Conservation (phyloP, 2,888 invertebrate genomes). For the Myopa testacea region DNA sequence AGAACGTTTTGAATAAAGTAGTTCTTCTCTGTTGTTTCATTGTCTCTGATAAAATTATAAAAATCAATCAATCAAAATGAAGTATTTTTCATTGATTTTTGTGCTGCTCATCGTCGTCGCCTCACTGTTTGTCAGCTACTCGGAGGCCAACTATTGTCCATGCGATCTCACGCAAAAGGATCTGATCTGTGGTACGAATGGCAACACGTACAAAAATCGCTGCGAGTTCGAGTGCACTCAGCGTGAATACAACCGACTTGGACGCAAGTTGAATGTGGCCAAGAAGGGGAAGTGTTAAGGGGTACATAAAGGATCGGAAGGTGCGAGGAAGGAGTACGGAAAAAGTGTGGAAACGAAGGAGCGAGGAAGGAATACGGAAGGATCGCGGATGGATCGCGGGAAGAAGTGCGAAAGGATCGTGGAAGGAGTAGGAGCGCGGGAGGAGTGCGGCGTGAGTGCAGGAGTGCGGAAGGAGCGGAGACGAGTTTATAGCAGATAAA, state of each 20-base stretch:
- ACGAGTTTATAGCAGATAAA: no score
- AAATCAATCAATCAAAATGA: constrained; percentile 49
- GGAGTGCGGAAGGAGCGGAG: no score
- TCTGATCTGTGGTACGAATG: constrained; percentile 92
- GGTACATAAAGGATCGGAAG: neutral
- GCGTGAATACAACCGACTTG: constrained; percentile 57
- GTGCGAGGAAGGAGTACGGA: neutral
- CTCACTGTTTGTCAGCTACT: constrained; percentile 45
- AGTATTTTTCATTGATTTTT: constrained; percentile 50
- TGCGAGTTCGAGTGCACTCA: constrained; percentile 93
- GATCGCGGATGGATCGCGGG: neutral
- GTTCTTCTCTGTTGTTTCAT: neutral
- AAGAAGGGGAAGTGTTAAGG: constrained; percentile 55
- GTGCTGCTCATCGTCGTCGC: constrained; percentile 47
- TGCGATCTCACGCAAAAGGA: constrained; percentile 84
- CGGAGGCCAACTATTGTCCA: constrained; percentile 74
- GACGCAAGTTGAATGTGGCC: constrained; percentile 54
- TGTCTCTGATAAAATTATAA: no score
- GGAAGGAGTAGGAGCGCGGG: no score
- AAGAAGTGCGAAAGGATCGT: neutral
- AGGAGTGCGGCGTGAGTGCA: no score
- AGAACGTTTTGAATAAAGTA: constrained; percentile 1
- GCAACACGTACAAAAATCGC: constrained; percentile 92
- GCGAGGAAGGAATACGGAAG: neutral
- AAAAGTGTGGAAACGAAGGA: neutral